Evolutionary conservation across 2,113 vertebrate genomes (phyloP), one percentile per base, ranked within the genome.

Genomic region (Loxodonta africana): DNA sequence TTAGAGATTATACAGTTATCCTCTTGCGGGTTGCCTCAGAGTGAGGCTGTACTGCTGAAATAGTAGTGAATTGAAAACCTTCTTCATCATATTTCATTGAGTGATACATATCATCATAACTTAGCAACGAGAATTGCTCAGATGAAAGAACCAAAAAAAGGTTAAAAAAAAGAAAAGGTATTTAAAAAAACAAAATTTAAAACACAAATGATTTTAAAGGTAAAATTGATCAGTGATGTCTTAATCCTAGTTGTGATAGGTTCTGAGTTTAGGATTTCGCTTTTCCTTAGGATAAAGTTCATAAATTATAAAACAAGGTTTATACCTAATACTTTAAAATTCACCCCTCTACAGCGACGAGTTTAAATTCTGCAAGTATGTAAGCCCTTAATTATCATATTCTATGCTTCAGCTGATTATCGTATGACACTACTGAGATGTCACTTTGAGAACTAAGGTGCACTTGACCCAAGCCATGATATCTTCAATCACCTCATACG

Each of bases 181-280:
- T 18, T 82, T 60, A 41, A 95, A 88, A 94, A 53, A 87, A 88
- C 51, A 57, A 82, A 87, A 92, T 95, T 83, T 53, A 81, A 94
- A 90, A 74, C 23, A 18, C 28, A 86, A 83, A 83, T 92, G n/a
- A 78, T 37, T 63, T 88, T 73, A 46, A 93, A 91, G 63, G 12
- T 51, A 90, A 96, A 88, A 92, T 2, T 18, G 33, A 71, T 33
- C 37, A 3, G 4, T 25, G 28, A 33, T 77, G 11, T 6, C 44
- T 88, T 73, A 63, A 62, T 26, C 11, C 30, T 3, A 48, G 67
- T 18, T 46, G 7, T 20, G 51, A 0, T 53, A 30, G 57, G n/a
- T 53, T 96, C 46, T 53, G 57, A 95, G 85, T 85, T 88, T 53
- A 57, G 20, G 21, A 83, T 77, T 90, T 82, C 28, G 90, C n/a